Conservation (phyloP, 1,140 invertebrate species). For the Bombus haemorrhoidalis region DNA sequence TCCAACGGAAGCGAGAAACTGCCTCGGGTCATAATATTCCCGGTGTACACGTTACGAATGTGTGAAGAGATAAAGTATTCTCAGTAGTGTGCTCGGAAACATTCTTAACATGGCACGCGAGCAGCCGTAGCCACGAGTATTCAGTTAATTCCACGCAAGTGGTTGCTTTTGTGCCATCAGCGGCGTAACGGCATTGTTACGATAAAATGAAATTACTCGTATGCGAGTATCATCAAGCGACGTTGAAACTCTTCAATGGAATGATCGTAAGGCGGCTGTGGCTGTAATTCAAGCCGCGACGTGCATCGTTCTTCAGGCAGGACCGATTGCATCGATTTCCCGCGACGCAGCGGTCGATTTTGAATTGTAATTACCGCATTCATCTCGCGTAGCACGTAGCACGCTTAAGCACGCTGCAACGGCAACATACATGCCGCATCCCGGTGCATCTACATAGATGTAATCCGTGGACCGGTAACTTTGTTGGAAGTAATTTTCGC, state of each 20-base stretch:
- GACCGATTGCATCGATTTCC: constrained; percentile 28
- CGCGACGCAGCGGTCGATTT: constrained; percentile 18
- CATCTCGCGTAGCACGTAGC: background rate
- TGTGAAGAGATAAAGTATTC: constrained; percentile 20
- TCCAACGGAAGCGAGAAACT: background rate
- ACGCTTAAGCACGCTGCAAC: background rate
- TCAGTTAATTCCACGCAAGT: constrained; percentile 12
- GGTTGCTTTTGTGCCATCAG: background rate
- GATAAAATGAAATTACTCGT: constrained; percentile 6
- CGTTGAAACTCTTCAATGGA: background rate
- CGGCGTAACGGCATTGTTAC: background rate
- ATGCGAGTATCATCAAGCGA: background rate
- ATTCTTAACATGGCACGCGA: constrained; percentile 22
- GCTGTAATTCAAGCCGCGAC: background rate
- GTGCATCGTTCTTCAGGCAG: background rate
- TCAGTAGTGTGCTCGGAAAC: constrained; percentile 4
- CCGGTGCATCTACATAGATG: background rate
- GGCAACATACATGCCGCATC: background rate
- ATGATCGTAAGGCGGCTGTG: background rate
- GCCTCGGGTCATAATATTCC: background rate
- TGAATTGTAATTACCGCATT: constrained; percentile 32
- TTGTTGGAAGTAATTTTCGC: constrained; percentile 53
- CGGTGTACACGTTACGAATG: background rate
- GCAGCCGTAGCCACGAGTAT: background rate
- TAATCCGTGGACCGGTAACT: constrained; percentile 22